Percentiles rank a stretch among this genome's conserved stretches.
Evolutionary conservation across 1,140 invertebrate species (phyloP).

Genomic region (Penaeus chinensis): DNA sequence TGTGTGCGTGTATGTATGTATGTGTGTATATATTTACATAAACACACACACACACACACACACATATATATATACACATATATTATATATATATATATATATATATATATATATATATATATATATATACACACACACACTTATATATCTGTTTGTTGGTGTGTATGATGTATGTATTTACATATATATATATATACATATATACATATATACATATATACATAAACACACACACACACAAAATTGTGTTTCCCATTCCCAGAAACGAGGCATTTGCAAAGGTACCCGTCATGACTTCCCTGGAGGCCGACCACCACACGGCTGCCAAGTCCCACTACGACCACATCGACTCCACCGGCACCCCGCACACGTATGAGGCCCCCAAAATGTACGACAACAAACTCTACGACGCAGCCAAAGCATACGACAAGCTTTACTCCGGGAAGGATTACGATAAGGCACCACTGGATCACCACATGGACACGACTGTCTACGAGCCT

Average conservation of each 20-base stretch:
- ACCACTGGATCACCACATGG: constrained; percentile 39
- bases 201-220: no score
- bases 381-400: constrained; percentile 54
- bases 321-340: constrained; percentile 31
- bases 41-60: no score
- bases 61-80: no score
- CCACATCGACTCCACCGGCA: constrained; percentile 53
- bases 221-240: no score
- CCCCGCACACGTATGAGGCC: constrained; percentile 27
- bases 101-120: no score
- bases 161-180: no score
- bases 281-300: constrained; percentile 16
- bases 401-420: constrained; percentile 37
- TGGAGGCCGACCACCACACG: constrained; percentile 28
- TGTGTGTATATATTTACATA: no score
- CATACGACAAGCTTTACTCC: constrained; percentile 49
- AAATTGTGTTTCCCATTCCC: background rate
- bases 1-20: no score
- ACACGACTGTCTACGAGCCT: background rate
- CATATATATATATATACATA: no score
- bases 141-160: no score
- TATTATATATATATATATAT: no score
- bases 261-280: constrained; percentile 42
- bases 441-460: constrained; percentile 46
- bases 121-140: no score